Base-by-base conservation (phyloP, 2,888 invertebrate species). In the Tipula confusa region DNA sequence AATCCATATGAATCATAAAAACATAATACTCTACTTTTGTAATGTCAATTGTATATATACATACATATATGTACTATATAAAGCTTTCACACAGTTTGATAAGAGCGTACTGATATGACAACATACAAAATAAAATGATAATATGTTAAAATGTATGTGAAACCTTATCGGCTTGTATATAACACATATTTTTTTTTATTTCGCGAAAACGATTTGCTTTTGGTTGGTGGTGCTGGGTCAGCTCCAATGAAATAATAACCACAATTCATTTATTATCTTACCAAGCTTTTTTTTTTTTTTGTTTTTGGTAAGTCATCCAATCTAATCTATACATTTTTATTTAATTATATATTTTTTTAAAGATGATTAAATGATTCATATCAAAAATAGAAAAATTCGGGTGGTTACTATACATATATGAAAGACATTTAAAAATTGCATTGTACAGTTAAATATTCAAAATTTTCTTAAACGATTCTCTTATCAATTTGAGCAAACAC, bases 1-100 rank as follows among this genome's bases (percentile, higher is more conserved):
- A 64, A 64, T 64, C 64, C 64, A 64, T 64, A 64, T 64, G 64
- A 64, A 64, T 64, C 24, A 64, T 64, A 64, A 24, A 18, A 64
- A 64, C 64, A 24, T 18, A 64, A 64, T 24, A 64, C 64, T 64
- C 64, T 64, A 64, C 24, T 64, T 64, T 64, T 9, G 24, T 64
- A 64, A 64, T 64, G 24, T 64, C 24, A 64, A 7, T 64, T 64
- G 18, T 64, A 64, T 64, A 43, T 43, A 43, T 43, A 15, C 15
- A 43, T 43, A 43, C 15, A 43, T 18, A 43, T 43, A 3, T 43
- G 15, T 15, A 43, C 9, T 24, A 13, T 64, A 24, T 64, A 64
- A 64, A 11, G 64, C 64, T 64, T 64, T 64, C 64, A 64, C 64
- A 24, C 64, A 64, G 24, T 64, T 43, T 24, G 64, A 64, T 24